phyloP scores from a whole-genome alignment of 2,113 vertebrate genomes.

The Dasyprocta punctata region DNA sequence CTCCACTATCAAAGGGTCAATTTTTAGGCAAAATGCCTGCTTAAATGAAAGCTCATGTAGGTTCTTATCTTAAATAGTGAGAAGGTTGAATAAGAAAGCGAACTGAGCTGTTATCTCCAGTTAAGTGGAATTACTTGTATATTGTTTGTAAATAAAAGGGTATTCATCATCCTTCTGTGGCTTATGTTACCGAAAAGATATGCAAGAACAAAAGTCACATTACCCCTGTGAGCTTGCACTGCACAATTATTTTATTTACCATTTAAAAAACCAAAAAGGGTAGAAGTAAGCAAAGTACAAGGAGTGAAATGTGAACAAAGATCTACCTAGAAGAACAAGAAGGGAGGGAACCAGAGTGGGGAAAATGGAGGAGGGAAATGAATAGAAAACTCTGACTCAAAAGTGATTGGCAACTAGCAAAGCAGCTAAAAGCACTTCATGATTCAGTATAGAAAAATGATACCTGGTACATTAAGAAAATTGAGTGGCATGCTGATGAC shows the following conservation, averaged over 20 bases:
- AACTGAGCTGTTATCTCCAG: conserved; percentile 15
- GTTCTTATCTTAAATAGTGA: conserved; percentile 73
- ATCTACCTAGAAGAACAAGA: conserved; percentile 21
- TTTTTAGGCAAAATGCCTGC: conserved; percentile 66
- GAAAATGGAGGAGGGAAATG: background rate
- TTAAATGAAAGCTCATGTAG: conserved; percentile 55
- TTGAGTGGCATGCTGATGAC: background rate
- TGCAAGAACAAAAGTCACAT: background rate
- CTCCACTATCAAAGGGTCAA: conserved; percentile 63
- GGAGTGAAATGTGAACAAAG: background rate
- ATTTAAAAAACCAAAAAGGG: conserved; percentile 9
- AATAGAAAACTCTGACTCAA: conserved; percentile 14
- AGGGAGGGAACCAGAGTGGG: background rate
- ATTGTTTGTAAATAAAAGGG: conserved; percentile 45
- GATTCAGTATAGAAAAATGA: conserved; percentile 55
- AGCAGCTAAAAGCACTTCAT: conserved; percentile 49
- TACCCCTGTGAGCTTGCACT: background rate
- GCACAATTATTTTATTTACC: conserved; percentile 54
- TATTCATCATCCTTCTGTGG: conserved; percentile 34
- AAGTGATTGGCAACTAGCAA: background rate
- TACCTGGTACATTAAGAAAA: background rate
- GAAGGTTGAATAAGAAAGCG: conserved; percentile 70
- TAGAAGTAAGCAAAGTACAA: background rate
- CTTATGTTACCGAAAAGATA: conserved; percentile 64
- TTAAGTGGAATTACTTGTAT: conserved; percentile 61